phyloP scores from a whole-genome alignment of 2,113 vertebrate genomes.

The Caretta caretta region DNA sequence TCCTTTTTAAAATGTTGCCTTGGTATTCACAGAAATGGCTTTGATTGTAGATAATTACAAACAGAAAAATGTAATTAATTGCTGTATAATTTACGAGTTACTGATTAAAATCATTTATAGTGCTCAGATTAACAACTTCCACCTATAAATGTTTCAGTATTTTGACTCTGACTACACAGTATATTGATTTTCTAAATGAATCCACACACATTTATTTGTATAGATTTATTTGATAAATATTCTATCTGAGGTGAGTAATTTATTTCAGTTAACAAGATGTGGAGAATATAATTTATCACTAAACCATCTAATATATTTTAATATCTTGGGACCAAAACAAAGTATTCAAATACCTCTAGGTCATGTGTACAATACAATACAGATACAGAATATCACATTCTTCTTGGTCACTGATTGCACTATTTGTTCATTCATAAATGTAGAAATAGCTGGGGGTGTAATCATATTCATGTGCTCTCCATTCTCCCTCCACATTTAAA shows the following conservation, averaged over 20 bases:
- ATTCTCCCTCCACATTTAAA: background rate
- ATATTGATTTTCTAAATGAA: constrained; percentile 44
- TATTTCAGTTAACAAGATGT: background rate
- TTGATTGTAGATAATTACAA: background rate
- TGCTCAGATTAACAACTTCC: constrained; percentile 2
- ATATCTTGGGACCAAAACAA: background rate
- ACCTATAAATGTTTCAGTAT: constrained; percentile 39
- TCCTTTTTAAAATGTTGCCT: background rate
- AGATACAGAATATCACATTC: background rate
- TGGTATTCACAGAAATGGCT: background rate
- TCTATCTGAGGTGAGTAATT: background rate
- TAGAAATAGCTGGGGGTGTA: background rate
- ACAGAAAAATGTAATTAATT: constrained; percentile 46
- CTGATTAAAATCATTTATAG: constrained; percentile 18
- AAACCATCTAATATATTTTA: background rate
- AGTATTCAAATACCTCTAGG: background rate
- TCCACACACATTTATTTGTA: background rate
- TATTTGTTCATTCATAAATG: background rate
- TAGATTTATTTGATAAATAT: background rate
- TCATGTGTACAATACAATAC: background rate
- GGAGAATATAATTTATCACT: background rate
- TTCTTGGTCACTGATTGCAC: background rate
- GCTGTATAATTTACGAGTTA: constrained; percentile 34
- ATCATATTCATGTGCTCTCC: background rate
- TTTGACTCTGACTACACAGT: constrained; percentile 26